Conservation (phyloP, 2,113 vertebrate genomes). For the Tychaedon coryphoeus region DNA sequence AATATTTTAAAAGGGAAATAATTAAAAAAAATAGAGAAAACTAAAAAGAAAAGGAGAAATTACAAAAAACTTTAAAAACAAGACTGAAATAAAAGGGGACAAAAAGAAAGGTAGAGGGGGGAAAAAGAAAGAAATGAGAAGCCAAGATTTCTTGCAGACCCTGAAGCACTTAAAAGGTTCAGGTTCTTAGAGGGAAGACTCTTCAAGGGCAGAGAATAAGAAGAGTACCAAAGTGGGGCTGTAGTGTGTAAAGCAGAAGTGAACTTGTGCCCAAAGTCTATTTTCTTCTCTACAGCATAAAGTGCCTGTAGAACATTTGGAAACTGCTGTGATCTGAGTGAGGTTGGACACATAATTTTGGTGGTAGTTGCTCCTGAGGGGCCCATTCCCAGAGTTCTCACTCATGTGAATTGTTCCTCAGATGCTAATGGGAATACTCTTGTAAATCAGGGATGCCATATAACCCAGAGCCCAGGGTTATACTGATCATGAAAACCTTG, state of each 20-base stretch:
- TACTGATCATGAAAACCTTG: neutral
- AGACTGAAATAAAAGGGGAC: rapidly evolving
- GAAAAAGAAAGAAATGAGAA: neutral
- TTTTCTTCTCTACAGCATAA: neutral
- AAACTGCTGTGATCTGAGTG: neutral
- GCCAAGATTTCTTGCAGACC: neutral
- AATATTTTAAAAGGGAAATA: too few species aligned
- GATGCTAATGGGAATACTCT: conserved; percentile 26
- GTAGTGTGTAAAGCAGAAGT: neutral
- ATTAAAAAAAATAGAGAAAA: neutral
- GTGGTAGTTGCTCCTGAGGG: conserved; percentile 47
- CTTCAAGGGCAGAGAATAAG: neutral
- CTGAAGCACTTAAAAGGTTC: neutral
- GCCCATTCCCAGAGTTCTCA: conserved; percentile 9
- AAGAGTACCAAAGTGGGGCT: neutral
- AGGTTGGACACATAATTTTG: conserved; percentile 19
- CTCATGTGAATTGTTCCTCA: conserved; percentile 32
- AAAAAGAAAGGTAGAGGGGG: too few species aligned
- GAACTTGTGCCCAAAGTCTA: conserved; percentile 32
- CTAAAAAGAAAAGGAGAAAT: neutral
- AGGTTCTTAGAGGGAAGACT: neutral
- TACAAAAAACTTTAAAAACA: neutral
- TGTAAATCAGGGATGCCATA: conserved; percentile 27
- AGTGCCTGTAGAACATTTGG: conserved; percentile 9
- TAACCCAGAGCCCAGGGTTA: neutral